phyloP scores from a whole-genome alignment of 2,113 vertebrate species.

The Sigmodon hispidus region DNA sequence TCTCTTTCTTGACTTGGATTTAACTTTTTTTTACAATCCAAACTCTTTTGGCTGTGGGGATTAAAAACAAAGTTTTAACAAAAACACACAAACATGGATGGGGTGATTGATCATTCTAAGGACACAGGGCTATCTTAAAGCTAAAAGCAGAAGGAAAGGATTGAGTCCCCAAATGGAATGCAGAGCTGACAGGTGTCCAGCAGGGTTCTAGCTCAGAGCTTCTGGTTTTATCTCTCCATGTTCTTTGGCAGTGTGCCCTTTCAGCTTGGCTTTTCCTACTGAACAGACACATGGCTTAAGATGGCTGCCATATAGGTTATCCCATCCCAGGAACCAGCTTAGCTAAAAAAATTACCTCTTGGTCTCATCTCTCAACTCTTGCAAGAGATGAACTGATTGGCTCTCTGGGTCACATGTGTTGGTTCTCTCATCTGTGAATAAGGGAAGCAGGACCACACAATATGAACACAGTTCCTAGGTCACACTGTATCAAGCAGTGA shows the following conservation, averaged over 20 bases:
- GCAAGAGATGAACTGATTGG: background rate
- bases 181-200: background rate
- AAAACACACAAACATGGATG: background rate
- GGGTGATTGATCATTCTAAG: background rate
- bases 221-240: background rate
- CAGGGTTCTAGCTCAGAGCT: background rate
- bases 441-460: background rate
- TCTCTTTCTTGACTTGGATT: background rate
- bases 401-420: background rate
- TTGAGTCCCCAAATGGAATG: background rate
- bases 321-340: background rate
- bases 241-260: background rate
- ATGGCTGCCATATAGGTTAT: background rate
- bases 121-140: background rate
- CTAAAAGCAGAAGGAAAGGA: background rate
- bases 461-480: background rate
- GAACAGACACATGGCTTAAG: background rate
- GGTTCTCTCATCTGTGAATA: background rate
- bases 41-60: background rate
- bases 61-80: constrained; percentile 34
- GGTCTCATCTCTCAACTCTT: background rate
- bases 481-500: background rate
- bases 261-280: background rate
- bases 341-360: background rate
- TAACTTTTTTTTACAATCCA: constrained; percentile 10